Evolutionary conservation across 2,113 vertebrate species (phyloP), one percentile per base, ranked within the genome.

Genomic region (Alaudala cheleensis): DNA sequence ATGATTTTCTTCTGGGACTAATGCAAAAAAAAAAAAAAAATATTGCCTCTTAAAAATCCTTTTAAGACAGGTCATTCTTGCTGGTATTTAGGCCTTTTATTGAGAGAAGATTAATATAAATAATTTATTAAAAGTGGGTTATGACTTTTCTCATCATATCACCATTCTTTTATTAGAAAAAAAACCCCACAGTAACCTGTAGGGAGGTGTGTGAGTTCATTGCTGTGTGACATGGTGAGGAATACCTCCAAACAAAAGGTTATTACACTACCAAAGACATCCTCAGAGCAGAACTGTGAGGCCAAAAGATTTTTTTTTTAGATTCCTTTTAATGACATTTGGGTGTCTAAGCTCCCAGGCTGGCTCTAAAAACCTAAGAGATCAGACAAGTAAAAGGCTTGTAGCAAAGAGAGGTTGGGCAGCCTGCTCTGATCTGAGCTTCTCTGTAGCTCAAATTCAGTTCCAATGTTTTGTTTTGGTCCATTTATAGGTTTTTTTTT

Each of bases 11-110:
- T 86, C 65, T 45, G 56, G 42, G 78, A 64, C 39, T 54, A 86
- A 87, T n/a, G 47, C 14, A 80, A 91, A 82, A 47, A n/a, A 33
- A 56, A 66, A 66, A 72, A 76, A 77, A 87, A 84, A 53, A 10
- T 11, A 81, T 45, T 93, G 57, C 37, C 42, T 91, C 66, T 95
- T 92, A 90, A 95, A 90, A 95, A 89, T 84, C 71, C 47, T 88
- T 81, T 64, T 61, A 67, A 31, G 60, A 57, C 37, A 62, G 31
- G 6, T 82, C 60, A 71, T 81, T 76, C 64, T 80, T 81, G 42
- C 54, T 86, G 67, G 45, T 40, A 74, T 77, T 94, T 77, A 58
- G 60, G 25, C 11, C n/a, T 25, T 66, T 82, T 82, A 76, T 58
- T 86, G 71, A 79, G 79, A 84, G 29, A 67, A 84, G 71, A 49